Conservation (phyloP, 2,113 vertebrate species). For the Melanotaenia duboulayi region DNA sequence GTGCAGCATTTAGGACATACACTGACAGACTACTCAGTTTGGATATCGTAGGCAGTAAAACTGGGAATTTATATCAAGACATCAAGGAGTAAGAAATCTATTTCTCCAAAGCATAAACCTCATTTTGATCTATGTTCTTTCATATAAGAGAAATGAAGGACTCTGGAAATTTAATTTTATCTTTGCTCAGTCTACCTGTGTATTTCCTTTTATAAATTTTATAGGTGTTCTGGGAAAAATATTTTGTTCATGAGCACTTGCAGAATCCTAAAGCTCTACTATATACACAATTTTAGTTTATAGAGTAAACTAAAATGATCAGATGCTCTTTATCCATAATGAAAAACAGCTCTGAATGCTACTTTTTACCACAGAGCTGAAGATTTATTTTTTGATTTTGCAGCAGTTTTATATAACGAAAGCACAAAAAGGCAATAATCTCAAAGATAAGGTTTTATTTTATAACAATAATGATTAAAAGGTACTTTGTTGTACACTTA, state of each 20-base stretch:
- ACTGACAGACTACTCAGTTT: conserved; percentile 26
- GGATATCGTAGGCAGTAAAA: conserved; percentile 19
- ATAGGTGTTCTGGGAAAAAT: too few relatives aligned
- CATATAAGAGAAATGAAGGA: too few relatives aligned
- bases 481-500: conserved; percentile 90
- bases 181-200: too few relatives aligned
- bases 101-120: too few relatives aligned
- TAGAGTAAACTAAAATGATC: too few relatives aligned
- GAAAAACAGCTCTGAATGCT: not conserved
- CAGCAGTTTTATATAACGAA: not conserved
- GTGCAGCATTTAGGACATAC: conserved; percentile 32
- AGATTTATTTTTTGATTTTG: not conserved
- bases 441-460: conserved; percentile 87
- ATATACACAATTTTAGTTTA: too few relatives aligned
- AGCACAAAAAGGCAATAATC: conserved; percentile 20
- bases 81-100: too few relatives aligned
- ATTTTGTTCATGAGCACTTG: too few relatives aligned
- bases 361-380: not conserved
- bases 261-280: too few relatives aligned
- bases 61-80: not conserved
- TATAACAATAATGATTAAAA: conserved; percentile 90
- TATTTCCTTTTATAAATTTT: too few relatives aligned
- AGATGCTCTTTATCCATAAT: not conserved
- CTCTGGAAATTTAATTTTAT: too few relatives aligned
- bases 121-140: too few relatives aligned